Conservation (phyloP, 1,140 invertebrate genomes). For the Steinernema feltiae region DNA sequence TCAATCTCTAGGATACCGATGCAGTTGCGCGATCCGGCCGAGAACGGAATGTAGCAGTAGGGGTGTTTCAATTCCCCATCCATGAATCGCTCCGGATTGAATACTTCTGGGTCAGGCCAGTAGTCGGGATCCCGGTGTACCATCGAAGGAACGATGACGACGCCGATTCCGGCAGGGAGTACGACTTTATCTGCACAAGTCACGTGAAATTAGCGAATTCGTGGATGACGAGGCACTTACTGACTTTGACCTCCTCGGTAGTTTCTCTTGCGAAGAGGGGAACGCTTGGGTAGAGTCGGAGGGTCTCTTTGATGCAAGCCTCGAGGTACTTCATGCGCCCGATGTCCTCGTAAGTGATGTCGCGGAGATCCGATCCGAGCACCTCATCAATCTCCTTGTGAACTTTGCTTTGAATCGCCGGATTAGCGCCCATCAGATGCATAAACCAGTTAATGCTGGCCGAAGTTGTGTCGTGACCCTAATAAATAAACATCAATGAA, state of each 20-base stretch:
- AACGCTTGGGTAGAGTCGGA: conserved; percentile 64
- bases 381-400: conserved; percentile 73
- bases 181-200: conserved; percentile 62
- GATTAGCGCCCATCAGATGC: conserved; percentile 62
- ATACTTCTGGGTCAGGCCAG: conserved; percentile 76
- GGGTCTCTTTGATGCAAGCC: conserved; percentile 72
- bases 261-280: conserved; percentile 72
- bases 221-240: conserved; percentile 29
- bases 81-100: conserved; percentile 85
- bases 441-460: conserved; percentile 68
- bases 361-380: conserved; percentile 71
- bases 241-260: conserved; percentile 67
- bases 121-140: conserved; percentile 71
- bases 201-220: neutral
- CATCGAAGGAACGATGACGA: conserved; percentile 66
- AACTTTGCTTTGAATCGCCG: conserved; percentile 67
- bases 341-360: conserved; percentile 73
- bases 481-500: too few relatives aligned
- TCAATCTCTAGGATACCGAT: too few relatives aligned
- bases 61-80: conserved; percentile 69
- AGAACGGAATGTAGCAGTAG: conserved; percentile 60
- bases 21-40: conserved; percentile 60
- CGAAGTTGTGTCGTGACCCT: conserved; percentile 84
- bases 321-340: conserved; percentile 77
- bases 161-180: conserved; percentile 67